phyloP scores from a whole-genome alignment of 2,113 vertebrate genomes.

The Tricholaema leucomelas region DNA sequence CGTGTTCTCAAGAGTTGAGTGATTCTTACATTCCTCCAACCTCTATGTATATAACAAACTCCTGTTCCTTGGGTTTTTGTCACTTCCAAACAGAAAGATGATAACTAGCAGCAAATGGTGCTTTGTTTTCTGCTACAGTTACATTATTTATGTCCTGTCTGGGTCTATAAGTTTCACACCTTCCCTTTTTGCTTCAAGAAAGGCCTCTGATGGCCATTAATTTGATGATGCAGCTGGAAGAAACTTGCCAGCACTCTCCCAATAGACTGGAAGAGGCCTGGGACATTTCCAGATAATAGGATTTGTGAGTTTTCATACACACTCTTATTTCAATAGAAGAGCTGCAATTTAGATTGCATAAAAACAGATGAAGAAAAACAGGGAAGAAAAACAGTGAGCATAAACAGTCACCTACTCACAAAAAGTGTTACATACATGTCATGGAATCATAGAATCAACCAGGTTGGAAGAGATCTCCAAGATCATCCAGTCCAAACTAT shows the following conservation, averaged over 20 bases:
- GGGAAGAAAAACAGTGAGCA: background rate
- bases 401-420: background rate
- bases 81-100: background rate
- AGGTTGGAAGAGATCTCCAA: too few species aligned
- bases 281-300: background rate
- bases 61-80: constrained; percentile 31
- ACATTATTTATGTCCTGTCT: background rate
- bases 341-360: background rate
- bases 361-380: background rate
- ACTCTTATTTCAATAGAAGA: background rate
- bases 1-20: background rate
- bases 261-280: background rate
- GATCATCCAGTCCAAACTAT: too few species aligned
- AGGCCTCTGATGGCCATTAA: constrained; percentile 12
- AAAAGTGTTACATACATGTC: background rate
- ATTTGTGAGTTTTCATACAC: background rate
- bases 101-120: constrained; percentile 40
- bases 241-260: constrained; percentile 38
- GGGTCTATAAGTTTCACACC: background rate
- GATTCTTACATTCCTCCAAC: constrained; percentile 7
- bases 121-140: constrained; percentile 1
- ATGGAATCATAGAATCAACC: too few species aligned
- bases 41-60: constrained; percentile 40
- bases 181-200: background rate
- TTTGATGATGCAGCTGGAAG: constrained; percentile 9